Conservation (phyloP, 2,888 invertebrate species). For the Trachelus iudaicus region DNA sequence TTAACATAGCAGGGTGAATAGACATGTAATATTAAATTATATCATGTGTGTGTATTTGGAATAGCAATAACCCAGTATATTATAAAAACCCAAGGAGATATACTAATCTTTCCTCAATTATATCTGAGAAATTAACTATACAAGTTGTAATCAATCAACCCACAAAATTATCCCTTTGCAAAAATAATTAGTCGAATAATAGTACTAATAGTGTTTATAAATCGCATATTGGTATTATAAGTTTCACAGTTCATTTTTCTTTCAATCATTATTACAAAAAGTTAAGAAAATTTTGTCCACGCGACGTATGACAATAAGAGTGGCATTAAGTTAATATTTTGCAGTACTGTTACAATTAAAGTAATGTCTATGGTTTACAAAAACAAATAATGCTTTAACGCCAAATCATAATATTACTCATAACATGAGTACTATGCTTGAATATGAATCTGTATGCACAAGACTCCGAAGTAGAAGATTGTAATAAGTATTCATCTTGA, state of each 20-base stretch:
- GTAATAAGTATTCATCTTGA: not conserved
- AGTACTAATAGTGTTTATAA: not conserved
- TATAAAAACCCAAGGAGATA: not conserved
- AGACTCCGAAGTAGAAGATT: not conserved
- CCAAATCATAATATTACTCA: not conserved
- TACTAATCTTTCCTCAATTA: not conserved
- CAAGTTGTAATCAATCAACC: not conserved
- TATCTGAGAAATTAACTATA: not conserved
- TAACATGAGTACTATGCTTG: not conserved
- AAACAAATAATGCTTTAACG: not conserved
- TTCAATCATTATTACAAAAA: not conserved
- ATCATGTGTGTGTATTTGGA: not conserved
- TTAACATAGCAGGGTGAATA: not conserved
- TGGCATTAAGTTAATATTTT: not conserved
- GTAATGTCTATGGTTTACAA: not conserved
- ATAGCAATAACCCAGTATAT: not conserved
- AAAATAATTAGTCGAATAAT: not conserved
- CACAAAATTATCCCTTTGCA: not conserved
- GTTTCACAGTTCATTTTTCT: not conserved
- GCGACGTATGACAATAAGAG: not conserved
- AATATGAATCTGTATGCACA: not conserved
- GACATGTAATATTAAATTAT: not conserved
- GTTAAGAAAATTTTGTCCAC: not conserved
- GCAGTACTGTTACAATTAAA: not conserved
- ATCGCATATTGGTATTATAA: not conserved